Conservation (phyloP, 2,113 vertebrate species). For the Xyliphius kryptos region DNA sequence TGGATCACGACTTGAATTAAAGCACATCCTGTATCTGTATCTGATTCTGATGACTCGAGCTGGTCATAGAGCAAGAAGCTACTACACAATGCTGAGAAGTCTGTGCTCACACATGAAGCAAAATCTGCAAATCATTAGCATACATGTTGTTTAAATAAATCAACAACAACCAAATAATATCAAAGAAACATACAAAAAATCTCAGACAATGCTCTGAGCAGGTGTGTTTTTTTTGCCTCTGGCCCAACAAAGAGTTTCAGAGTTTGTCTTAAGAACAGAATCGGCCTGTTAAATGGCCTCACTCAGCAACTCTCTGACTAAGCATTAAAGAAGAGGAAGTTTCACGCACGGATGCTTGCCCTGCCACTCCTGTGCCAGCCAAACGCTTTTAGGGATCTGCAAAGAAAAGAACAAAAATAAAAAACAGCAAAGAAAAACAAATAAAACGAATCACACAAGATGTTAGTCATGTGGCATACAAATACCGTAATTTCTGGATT, state of each 20-base stretch:
- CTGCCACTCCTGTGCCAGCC: slow-evolving; percentile 63
- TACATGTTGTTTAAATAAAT: slow-evolving; percentile 19
- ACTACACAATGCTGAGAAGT: slow-evolving; percentile 27
- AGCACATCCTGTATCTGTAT: too few species aligned
- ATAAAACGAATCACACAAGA: slow-evolving; percentile 44
- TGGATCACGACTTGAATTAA: too few species aligned
- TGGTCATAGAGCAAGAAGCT: slow-evolving; percentile 39
- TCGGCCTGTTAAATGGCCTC: slow-evolving; percentile 36
- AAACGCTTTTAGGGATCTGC: slow-evolving; percentile 80
- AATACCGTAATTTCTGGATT: slow-evolving; percentile 23
- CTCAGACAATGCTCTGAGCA: slow-evolving; percentile 10
- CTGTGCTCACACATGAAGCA: slow-evolving; percentile 39
- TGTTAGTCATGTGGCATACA: slow-evolving; percentile 55
- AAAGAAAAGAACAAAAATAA: slow-evolving; percentile 63
- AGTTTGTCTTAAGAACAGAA: slow-evolving; percentile 34
- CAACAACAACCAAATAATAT: too few species aligned
- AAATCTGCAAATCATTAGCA: slow-evolving; percentile 40
- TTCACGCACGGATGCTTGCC: slow-evolving; percentile 68
- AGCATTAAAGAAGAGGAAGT: slow-evolving; percentile 44
- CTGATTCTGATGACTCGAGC: too few species aligned
- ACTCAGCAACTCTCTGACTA: slow-evolving; percentile 43
- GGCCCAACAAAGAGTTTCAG: slow-evolving; percentile 32
- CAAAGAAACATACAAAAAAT: too few species aligned
- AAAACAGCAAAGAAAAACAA: slow-evolving; percentile 57
- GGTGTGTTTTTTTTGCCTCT: slow-evolving; percentile 23